These are phyloP conservation scores for Chiloscyllium plagiosum DNA, from an alignment of 2,113 vertebrate genomes.

Conservation along the genomic window DNA sequence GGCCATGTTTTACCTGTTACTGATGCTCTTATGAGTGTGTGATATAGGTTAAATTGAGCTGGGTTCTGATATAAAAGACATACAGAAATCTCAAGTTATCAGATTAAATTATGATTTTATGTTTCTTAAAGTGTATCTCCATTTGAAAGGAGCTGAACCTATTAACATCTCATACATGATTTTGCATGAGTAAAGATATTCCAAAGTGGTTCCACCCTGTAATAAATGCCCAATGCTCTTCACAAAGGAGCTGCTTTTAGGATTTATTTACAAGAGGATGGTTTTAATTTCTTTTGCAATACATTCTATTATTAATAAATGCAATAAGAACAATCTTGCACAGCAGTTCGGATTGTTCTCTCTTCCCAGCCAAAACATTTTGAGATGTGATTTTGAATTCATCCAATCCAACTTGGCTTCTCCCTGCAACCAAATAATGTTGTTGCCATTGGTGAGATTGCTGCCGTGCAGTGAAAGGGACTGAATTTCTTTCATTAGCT, in stretches of 20 bases:
- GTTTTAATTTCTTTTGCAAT: neutral
- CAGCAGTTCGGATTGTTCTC: neutral
- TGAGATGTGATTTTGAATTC: neutral
- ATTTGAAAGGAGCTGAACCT: neutral
- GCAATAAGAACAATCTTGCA: neutral
- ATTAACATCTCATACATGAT: neutral
- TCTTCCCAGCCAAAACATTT: neutral
- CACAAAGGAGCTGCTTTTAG: neutral
- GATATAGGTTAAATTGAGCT: neutral
- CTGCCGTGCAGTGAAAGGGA: neutral
- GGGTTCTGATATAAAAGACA: neutral
- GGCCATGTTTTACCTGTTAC: slow-evolving; percentile 2
- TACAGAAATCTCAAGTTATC: neutral
- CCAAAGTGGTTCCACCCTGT: neutral
- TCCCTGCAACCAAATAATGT: neutral
- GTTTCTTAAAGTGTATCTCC: neutral
- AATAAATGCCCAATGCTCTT: neutral
- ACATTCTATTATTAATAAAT: neutral
- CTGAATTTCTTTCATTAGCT: neutral
- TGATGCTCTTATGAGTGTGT: neutral
- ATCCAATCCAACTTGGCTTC: neutral
- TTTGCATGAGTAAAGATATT: neutral
- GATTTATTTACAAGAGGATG: neutral
- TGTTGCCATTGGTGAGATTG: neutral
- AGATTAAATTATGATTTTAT: neutral